Percentiles rank a stretch among this genome's conserved stretches.
These are phyloP conservation scores for Dilophus febrilis DNA, from an alignment of 2,888 invertebrate genomes.

Conservation along the genomic window DNA sequence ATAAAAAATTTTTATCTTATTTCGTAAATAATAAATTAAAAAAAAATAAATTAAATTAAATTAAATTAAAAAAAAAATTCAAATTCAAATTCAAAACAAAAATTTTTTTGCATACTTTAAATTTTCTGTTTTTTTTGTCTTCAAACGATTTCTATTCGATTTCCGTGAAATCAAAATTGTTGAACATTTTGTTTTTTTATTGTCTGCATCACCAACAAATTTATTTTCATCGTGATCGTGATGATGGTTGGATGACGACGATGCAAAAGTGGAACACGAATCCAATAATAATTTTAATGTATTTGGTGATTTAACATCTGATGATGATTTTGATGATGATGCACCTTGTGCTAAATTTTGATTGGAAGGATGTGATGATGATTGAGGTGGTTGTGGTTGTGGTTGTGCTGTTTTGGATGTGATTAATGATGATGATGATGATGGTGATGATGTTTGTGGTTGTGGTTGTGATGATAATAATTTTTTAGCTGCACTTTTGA, in stretches of 20 bases:
- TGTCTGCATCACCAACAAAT: too few relatives aligned
- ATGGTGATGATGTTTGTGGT: conserved; percentile 16
- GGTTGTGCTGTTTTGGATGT: conserved; percentile 18
- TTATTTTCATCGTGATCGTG: too few relatives aligned
- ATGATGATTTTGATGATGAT: conserved; percentile 2
- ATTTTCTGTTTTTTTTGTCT: conserved; percentile 7
- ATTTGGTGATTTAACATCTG: conserved; percentile 1
- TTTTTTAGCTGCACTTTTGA: conserved; percentile 3
- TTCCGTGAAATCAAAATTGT: background rate
- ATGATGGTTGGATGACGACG: too few relatives aligned
- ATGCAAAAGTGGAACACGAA: too few relatives aligned
- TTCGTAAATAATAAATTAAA: too few relatives aligned
- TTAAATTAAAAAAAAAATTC: too few relatives aligned
- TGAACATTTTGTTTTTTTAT: background rate
- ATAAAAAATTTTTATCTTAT: too few relatives aligned
- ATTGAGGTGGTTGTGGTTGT: conserved; percentile 9
- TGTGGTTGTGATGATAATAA: conserved; percentile 14
- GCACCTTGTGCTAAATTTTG: conserved; percentile 3
- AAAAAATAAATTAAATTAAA: too few relatives aligned
- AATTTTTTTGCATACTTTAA: conserved; percentile 8
- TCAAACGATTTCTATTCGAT: conserved; percentile 5
- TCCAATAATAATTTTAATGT: too few relatives aligned
- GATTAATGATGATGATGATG: conserved; percentile 11
- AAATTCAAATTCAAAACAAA: too few relatives aligned
- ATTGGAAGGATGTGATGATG: conserved; percentile 9